Percentiles rank a stretch among this genome's conserved stretches.
Evolutionary conservation across 92 coral and sea anemone genomes (phyloP).

Genomic region (Palythoa caribaeorum): DNA sequence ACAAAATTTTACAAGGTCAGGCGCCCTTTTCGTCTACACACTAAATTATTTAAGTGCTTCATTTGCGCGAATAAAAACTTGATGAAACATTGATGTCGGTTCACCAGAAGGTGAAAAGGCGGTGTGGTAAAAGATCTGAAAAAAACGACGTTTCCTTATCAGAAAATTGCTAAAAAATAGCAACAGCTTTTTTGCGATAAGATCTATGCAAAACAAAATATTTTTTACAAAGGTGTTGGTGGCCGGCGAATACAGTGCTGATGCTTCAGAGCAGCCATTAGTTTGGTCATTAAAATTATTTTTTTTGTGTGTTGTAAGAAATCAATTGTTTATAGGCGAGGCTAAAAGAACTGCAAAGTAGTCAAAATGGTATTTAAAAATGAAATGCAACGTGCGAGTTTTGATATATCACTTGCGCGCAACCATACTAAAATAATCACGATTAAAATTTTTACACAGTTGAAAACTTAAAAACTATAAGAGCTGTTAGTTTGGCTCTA

Average conservation of each 20-base stretch:
- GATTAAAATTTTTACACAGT: too few species aligned
- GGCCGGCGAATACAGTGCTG: neutral
- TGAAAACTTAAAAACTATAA: too few species aligned
- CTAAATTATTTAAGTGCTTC: slow-evolving; percentile 24
- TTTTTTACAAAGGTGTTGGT: neutral
- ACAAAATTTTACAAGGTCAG: neutral
- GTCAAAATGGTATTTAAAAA: too few species aligned
- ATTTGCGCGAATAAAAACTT: neutral
- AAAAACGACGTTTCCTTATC: neutral
- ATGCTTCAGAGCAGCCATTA: neutral
- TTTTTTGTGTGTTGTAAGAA: too few species aligned
- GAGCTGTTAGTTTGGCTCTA: too few species aligned
- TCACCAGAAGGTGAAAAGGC: slow-evolving; percentile 1
- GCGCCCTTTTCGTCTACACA: neutral
- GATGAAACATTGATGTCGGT: slow-evolving; percentile 20
- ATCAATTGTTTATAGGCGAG: too few species aligned
- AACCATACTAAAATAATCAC: too few species aligned
- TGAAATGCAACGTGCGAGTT: too few species aligned
- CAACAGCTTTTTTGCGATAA: slow-evolving; percentile 3
- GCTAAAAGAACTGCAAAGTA: too few species aligned
- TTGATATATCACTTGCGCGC: too few species aligned
- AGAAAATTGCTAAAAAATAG: neutral
- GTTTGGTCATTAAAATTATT: too few species aligned
- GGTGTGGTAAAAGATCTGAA: neutral
- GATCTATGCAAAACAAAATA: slow-evolving; percentile 19